A percentile compares a stretch with the other conserved stretches of the same genome.
phyloP scores from a whole-genome alignment of 2,113 vertebrate genomes.

The Paradoxurus hermaphroditus region DNA sequence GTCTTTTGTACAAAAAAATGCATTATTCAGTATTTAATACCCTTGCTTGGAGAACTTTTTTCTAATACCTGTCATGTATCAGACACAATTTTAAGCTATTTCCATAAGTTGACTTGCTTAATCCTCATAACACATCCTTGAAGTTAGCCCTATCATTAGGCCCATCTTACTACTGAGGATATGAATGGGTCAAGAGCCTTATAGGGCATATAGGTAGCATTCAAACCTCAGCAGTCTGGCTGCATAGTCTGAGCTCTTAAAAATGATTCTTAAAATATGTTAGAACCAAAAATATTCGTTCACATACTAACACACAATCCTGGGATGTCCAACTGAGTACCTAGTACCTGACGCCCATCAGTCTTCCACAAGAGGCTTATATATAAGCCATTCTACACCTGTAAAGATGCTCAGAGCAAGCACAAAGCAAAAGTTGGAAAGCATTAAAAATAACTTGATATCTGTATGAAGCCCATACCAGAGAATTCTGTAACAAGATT shows the following conservation, averaged over 20 bases:
- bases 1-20: background rate
- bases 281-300: background rate
- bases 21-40: background rate
- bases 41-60: background rate
- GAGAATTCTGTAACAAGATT: background rate
- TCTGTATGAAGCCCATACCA: background rate
- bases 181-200: background rate
- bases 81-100: background rate
- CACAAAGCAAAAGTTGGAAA: background rate
- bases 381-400: background rate
- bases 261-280: background rate
- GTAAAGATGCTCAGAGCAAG: background rate
- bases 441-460: background rate
- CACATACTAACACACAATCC: no score
- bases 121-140: background rate
- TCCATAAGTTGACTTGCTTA: background rate
- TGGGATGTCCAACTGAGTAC: background rate
- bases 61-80: background rate
- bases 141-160: background rate
- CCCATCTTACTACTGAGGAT: background rate
- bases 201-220: background rate
- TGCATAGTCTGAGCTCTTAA: background rate
- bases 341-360: background rate
- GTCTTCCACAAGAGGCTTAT: background rate
- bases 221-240: background rate